Base-by-base conservation (phyloP, 1,140 invertebrate species). In the Drosophila grimshawi region DNA sequence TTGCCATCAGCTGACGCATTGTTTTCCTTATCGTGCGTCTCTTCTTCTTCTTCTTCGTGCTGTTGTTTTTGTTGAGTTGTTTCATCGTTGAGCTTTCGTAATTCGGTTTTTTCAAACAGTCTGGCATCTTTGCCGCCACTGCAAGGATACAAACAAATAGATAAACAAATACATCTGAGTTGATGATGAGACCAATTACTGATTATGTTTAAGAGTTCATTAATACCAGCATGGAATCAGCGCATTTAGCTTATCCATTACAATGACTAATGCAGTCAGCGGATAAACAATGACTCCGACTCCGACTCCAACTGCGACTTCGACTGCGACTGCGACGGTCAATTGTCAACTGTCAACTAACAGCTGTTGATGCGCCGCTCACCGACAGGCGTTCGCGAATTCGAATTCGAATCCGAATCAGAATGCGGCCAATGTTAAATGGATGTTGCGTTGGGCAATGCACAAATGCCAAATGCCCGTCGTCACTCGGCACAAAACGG, bases 41-140 rank as follows among this genome's bases (percentile, higher is more conserved):
- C 19, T 19, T 19, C 19, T 19, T 19, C 19, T 19, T 19, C 19
- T 19, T 19, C 19, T 19, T 19, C 57, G 2, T 35, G 52, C 2
- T 55, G 56, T 29, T 62, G 45, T 29, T 55, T 56, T 55, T 72
- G 55, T 33, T 76, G 57, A 32, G 53, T 49, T 39, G 48, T 35
- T 49, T 60, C 49, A 32, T 65, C 75, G 39, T 71, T 88, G 32
- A 89, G 77, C 60, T 88, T 83, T 37, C 74, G 83, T 76, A 88
- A 19, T 67, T 88, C 83, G 29, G 53, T 49, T 57, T 80, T 88
- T 5, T 88, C 85, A 69, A 88, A 88, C 27, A 88, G 69, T 62
- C 83, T 82, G 51, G 85, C 83, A 80, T 88, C 83, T 74, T 88
- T 88, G 85, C 83, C 83, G 62, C 83, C 83, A 60, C 83, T 88